Conservation (phyloP, 1,140 invertebrate genomes). For the Cyrtorhinus lividipennis region DNA sequence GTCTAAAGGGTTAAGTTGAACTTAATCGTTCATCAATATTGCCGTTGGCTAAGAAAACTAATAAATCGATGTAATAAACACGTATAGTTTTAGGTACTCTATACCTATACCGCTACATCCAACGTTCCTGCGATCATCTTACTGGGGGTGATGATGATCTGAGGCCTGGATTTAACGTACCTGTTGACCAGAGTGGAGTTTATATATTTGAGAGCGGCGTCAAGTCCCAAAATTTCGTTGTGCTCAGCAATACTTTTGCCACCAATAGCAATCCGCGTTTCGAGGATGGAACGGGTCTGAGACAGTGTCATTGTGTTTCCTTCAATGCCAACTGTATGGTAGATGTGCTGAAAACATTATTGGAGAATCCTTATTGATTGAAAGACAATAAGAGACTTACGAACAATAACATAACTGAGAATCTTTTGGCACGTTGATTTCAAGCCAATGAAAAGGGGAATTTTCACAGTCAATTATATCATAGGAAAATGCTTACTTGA, state of each 20-base stretch:
- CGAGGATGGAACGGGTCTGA: conserved; percentile 81
- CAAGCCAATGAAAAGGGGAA: no score
- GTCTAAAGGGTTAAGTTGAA: no score
- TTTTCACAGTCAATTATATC: no score
- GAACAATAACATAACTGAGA: not conserved
- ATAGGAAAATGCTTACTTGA: conserved; percentile 27
- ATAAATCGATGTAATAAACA: no score
- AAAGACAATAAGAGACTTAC: not conserved
- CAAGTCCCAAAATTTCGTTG: conserved; percentile 88
- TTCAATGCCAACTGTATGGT: conserved; percentile 94
- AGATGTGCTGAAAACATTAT: conserved; percentile 69
- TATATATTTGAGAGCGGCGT: conserved; percentile 88
- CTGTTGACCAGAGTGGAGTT: conserved; percentile 75
- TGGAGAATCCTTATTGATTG: no score
- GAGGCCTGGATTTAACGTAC: no score
- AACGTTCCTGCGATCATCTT: no score
- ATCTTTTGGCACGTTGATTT: not conserved
- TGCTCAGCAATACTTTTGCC: conserved; percentile 94
- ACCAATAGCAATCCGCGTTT: conserved; percentile 80
- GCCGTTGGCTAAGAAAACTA: no score
- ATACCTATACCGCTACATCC: no score
- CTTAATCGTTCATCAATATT: no score
- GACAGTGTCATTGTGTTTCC: conserved; percentile 93
- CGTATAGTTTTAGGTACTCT: no score
- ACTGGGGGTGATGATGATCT: no score